Conservation (phyloP, 1,140 invertebrate genomes). For the Lepidurus packardi region DNA sequence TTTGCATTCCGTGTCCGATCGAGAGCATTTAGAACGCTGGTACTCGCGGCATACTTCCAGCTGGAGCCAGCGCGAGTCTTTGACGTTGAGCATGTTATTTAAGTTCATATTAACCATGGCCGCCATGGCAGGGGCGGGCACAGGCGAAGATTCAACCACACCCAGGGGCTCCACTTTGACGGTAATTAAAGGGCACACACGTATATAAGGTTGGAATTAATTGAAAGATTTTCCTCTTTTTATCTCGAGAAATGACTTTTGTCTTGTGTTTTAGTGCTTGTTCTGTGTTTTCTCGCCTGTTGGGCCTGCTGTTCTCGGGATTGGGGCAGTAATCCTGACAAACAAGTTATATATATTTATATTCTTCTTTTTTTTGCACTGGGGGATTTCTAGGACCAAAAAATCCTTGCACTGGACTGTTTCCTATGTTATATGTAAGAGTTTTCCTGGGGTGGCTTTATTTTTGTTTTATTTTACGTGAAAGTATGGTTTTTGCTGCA, state of each 20-base stretch:
- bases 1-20: constrained; percentile 98
- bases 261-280: not conserved
- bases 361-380: not conserved
- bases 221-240: not conserved
- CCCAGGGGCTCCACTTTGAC: constrained; percentile 20
- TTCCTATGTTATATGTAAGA: not conserved
- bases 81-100: constrained; percentile 93
- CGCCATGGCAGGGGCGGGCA: constrained; percentile 48
- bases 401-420: not conserved
- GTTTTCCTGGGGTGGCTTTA: not conserved
- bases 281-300: not conserved
- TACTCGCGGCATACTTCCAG: constrained; percentile 99
- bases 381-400: not conserved
- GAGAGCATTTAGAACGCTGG: constrained; percentile 97
- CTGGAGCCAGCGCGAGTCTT: constrained; percentile 99
- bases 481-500: not conserved
- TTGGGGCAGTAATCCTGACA: too few relatives aligned
- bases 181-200: not conserved
- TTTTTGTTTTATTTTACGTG: not conserved
- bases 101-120: constrained; percentile 85
- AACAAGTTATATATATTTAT: too few relatives aligned
- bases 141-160: constrained; percentile 17
- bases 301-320: too few relatives aligned
- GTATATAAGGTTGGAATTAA: constrained; percentile 16
- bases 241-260: not conserved